phyloP scores from a whole-genome alignment of 2,113 vertebrate species.

The Daboia siamensis region DNA sequence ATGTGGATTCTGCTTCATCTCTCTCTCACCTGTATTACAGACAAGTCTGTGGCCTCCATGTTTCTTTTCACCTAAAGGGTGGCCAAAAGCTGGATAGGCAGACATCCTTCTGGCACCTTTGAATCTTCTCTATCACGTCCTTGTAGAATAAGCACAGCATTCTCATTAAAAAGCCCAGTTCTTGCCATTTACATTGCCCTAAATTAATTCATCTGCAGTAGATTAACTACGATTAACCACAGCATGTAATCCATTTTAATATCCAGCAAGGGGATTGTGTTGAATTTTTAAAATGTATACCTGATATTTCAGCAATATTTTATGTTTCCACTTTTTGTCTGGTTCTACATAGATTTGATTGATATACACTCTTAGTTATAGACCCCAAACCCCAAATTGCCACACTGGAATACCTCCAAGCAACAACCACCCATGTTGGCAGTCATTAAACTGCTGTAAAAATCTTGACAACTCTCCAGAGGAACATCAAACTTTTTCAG shows the following conservation, averaged over 20 bases:
- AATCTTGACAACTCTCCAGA: conserved; percentile 55
- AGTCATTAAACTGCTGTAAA: conserved; percentile 58
- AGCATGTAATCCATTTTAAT: conserved; percentile 14
- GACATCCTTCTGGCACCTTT: neutral
- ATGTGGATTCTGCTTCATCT: neutral
- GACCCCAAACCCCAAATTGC: conserved; percentile 17
- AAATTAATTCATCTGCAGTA: neutral
- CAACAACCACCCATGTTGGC: conserved; percentile 61
- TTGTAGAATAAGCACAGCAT: neutral
- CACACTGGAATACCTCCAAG: conserved; percentile 54
- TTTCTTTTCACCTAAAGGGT: neutral
- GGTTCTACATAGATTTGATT: conserved; percentile 1
- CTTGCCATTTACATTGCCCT: neutral
- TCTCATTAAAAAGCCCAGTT: neutral
- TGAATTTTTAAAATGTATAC: neutral
- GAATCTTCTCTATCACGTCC: neutral
- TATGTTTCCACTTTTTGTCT: neutral
- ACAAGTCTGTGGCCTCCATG: neutral
- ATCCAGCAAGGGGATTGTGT: neutral
- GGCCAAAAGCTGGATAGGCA: neutral
- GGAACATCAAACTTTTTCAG: conserved; percentile 56
- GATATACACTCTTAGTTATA: conserved; percentile 40
- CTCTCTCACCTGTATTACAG: no score
- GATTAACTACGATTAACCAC: neutral
- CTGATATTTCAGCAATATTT: neutral